These are phyloP conservation scores for Hydrochoerus hydrochaeris DNA, from an alignment of 2,113 vertebrate genomes.

Conservation along the genomic window DNA sequence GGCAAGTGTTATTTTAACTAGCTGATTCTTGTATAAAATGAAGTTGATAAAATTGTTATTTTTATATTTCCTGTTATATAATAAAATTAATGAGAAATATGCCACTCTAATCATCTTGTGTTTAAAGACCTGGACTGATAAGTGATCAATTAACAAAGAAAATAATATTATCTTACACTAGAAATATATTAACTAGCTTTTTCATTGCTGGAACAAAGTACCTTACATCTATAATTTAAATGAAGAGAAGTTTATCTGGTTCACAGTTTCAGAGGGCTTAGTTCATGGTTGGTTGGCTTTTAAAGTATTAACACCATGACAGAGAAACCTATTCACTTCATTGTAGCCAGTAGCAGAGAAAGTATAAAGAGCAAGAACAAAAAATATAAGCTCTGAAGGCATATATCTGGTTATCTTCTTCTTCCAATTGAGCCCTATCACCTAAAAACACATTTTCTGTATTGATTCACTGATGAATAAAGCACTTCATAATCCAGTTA, in stretches of 20 bases:
- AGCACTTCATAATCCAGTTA: background rate
- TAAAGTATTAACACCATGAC: background rate
- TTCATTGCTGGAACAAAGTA: background rate
- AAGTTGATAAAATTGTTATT: background rate
- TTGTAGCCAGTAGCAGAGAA: background rate
- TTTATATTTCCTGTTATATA: background rate
- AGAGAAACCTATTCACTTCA: background rate
- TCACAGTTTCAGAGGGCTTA: background rate
- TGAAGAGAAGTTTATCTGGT: background rate
- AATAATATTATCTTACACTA: background rate
- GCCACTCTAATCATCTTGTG: background rate
- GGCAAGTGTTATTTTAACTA: background rate
- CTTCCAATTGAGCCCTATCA: background rate
- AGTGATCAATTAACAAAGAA: background rate
- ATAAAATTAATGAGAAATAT: background rate
- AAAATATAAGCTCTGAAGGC: background rate
- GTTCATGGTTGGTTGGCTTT: background rate
- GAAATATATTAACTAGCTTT: background rate
- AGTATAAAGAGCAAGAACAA: background rate
- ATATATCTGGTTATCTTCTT: background rate
- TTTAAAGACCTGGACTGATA: background rate
- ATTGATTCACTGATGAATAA: background rate
- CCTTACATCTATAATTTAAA: background rate
- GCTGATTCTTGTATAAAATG: background rate
- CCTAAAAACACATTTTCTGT: background rate